Evolutionary conservation across 2,797 vertebrate species (phyloP), one percentile per base, ranked within the genome.

Genomic region (Mormyrus hasselquistii): DNA sequence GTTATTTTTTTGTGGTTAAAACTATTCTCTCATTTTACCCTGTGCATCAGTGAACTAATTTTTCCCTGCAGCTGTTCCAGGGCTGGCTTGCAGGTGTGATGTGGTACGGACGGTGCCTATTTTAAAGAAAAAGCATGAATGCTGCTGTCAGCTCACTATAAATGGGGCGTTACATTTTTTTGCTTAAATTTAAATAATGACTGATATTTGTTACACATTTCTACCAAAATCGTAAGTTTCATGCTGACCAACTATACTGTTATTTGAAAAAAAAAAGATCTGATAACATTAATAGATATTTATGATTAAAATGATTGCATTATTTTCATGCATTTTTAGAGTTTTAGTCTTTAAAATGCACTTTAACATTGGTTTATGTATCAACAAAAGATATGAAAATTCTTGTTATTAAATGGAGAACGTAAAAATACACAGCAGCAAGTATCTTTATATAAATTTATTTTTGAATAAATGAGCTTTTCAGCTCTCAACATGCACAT

Each of bases 61-160:
- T 89, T 89, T 55, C 34, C 82, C 25, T 89, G 88, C 88, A 89
- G 88, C 83, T 89, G 88, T 25, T 50, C 38, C 19, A 22, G 25
- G 25, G 55, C 34, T 29, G 41, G 5, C 53, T 12, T 86, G 83
- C 88, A 89, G 88, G 88, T 89, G 88, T 59, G 52, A 82, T 34
- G n/a, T 6, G 22, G 22, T 0, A 22, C 25, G 4, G 34, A 44
- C 53, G 0, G 3, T 14, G 49, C 22, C 76, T 59, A 41, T 59
- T 41, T 59, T 10, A 57, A 55, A 44, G 49, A 22, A 87, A 59
- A 87, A 0, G 52, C 12, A 9, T 86, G 19, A 86, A 16, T 55
- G 25, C 22, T 7, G 4, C 49, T 86, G 22, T 53, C 84, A 9
- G 84, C 84, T 55, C 22, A 8, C 49, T 47, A 38, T 86, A 87